These are phyloP conservation scores for Sylvilagus bachmani DNA, from an alignment of 2,113 vertebrate genomes.

Conservation along the genomic window DNA sequence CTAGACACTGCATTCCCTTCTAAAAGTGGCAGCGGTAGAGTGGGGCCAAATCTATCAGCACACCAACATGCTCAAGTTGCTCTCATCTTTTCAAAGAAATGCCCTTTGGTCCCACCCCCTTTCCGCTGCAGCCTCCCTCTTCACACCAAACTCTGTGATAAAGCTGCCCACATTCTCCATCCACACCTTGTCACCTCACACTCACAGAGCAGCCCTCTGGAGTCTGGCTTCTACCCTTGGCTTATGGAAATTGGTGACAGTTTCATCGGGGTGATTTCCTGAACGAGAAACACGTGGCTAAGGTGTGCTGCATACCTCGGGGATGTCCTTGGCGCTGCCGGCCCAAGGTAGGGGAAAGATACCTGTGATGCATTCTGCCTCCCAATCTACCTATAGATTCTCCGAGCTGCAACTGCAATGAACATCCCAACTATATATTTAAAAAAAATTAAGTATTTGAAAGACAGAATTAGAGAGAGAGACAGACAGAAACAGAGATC, in stretches of 20 bases:
- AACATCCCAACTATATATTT: fast-evolving
- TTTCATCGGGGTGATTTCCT: not conserved
- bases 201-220: not conserved
- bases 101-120: fast-evolving
- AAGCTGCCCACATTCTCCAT: not conserved
- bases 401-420: fast-evolving
- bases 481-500: no score
- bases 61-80: not conserved
- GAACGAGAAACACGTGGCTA: not conserved
- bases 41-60: fast-evolving
- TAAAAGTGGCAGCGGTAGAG: not conserved
- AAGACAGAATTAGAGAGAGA: no score
- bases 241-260: not conserved
- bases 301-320: not conserved
- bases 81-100: not conserved
- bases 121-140: not conserved
- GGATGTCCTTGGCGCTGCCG: fast-evolving
- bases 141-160: not conserved
- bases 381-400: fast-evolving
- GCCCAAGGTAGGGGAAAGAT: not conserved
- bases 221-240: not conserved
- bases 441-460: no score
- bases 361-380: fast-evolving
- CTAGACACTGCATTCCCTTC: fast-evolving
- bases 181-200: not conserved